Evolutionary conservation across 2,888 invertebrate genomes (phyloP).

Genomic region (Embidobia sp.): DNA sequence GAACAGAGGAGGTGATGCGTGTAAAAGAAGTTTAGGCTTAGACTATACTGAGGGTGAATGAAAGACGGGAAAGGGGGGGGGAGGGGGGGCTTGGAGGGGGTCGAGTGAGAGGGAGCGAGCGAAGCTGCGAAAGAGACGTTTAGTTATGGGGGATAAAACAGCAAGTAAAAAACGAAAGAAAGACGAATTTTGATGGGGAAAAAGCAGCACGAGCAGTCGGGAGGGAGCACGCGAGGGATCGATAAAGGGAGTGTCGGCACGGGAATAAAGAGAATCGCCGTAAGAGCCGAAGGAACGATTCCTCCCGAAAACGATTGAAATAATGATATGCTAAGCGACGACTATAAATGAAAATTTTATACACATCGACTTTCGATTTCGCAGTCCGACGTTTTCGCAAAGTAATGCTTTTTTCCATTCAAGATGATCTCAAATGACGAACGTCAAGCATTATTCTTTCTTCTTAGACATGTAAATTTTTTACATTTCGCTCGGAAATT

Average conservation of each 20-base stretch:
- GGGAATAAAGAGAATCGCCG: conserved; percentile 71
- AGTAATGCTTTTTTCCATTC: conserved; percentile 21
- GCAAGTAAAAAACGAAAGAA: conserved; percentile 59
- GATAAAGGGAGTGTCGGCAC: conserved; percentile 80
- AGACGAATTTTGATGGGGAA: conserved; percentile 56
- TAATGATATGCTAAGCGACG: conserved; percentile 64
- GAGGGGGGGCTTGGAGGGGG: conserved; percentile 2
- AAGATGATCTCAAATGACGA: not conserved
- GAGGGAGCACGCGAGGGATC: conserved; percentile 73
- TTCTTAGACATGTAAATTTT: not conserved
- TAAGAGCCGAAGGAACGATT: conserved; percentile 67
- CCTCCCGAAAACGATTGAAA: conserved; percentile 70
- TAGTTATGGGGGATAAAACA: conserved; percentile 60
- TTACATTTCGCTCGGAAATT: not conserved
- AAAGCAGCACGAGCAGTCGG: conserved; percentile 59
- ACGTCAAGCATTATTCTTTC: not conserved
- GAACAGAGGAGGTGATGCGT: conserved; percentile 57
- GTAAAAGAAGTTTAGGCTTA: conserved; percentile 63
- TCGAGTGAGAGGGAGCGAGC: conserved; percentile 39
- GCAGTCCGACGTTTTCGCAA: conserved; percentile 19
- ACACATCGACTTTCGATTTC: conserved; percentile 55
- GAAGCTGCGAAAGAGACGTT: conserved; percentile 60
- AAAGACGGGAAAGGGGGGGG: conserved; percentile 31
- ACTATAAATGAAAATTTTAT: conserved; percentile 64
- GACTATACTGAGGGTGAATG: conserved; percentile 59